phyloP scores from a whole-genome alignment of 2,797 vertebrate genomes.

The Gallinago stenura region DNA sequence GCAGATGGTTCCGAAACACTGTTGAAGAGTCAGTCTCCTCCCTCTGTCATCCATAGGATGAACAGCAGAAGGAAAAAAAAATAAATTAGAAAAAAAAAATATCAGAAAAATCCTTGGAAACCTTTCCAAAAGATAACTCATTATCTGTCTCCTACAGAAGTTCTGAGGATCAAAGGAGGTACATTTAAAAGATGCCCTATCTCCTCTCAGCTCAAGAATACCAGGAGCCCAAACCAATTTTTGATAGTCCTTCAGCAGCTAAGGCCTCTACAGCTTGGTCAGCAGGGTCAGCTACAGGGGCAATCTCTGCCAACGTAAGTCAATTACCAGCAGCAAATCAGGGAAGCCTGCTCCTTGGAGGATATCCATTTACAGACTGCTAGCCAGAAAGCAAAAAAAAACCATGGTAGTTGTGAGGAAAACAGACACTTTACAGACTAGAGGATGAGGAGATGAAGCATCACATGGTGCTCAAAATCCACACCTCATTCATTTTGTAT shows the following conservation, averaged over 20 bases:
- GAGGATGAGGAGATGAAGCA: background rate
- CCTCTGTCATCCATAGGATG: background rate
- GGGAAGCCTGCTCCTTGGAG: background rate
- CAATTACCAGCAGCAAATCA: background rate
- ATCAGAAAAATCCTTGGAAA: background rate
- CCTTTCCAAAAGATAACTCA: background rate
- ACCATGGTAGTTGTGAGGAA: background rate
- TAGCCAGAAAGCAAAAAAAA: background rate
- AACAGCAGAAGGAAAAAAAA: background rate
- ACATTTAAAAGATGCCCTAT: background rate
- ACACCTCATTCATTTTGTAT: background rate
- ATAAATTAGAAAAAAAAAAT: no score
- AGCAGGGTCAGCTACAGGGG: background rate
- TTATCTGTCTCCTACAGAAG: background rate
- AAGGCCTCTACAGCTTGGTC: background rate
- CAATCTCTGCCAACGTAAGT: background rate
- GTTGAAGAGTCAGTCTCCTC: background rate
- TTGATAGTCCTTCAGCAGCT: background rate
- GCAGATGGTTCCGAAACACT: background rate
- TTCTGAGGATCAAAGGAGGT: background rate
- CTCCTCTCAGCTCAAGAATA: background rate
- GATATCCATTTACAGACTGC: background rate
- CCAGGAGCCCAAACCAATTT: background rate
- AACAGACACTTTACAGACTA: background rate
- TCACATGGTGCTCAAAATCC: background rate